Base-by-base conservation (phyloP, 2,797 vertebrate genomes). In the Vireo griseus region DNA sequence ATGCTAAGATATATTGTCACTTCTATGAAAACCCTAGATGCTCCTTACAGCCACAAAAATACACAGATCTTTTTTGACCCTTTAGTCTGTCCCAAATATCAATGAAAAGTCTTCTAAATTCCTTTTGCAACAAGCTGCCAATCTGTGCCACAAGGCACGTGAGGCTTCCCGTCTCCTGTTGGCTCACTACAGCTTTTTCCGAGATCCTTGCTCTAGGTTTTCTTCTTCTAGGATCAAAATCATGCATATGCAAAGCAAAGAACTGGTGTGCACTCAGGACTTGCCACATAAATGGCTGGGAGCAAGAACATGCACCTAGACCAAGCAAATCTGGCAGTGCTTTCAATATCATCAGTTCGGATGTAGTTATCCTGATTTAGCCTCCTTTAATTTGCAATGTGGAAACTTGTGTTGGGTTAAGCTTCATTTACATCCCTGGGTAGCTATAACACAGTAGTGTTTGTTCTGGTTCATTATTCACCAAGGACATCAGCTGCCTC, bases 181-280 rank as follows among this genome's bases (percentile, higher is more conserved):
- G 18, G 18, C 14, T 11, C 16, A 57, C 16, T 13, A 57, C 6
- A 26, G 10, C 2, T 42, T 63, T 69, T 72, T 47, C 29, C 31
- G 10, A 57, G 18, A 68, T 33, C 22, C 25, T 84, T 72, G 31
- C 47, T 61, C 29, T 22, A 50, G 5, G 13, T 33, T 81, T 67
- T 62, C 55, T 52, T 77, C 16, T 12, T 37, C 31, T 61, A 73
- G 78, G 83, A 69, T 17, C 11, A 58, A 95, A 75, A 19, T 5
- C 51, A 35, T 4, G 1, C 1, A 1, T 22, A 9, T 0, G 1
- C 17, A 35, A 18, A 26, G 21, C 21, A 62, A 78, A 72, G 22
- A 72, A 40, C 11, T 12, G 61, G 18, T 11, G 47, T 21, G 6
- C 18, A 20, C 19, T 35, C 39, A 21, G n/a, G 39, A 50, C 29